Evolutionary conservation across 92 coral and sea anemone genomes (phyloP).

Genomic region (Siderastrea radians): DNA sequence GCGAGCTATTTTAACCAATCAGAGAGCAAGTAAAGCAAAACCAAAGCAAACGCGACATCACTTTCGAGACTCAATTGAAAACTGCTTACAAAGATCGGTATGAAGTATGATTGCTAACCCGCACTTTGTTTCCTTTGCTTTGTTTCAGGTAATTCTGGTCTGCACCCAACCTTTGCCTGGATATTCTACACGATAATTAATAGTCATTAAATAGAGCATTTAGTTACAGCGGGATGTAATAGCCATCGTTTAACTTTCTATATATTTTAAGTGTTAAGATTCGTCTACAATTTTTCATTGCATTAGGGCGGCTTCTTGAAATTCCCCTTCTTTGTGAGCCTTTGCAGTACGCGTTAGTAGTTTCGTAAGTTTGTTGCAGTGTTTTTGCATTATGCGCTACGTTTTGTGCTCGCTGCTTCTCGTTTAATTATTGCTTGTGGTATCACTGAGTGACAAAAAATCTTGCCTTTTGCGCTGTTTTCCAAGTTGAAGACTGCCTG

Average conservation of each 20-base stretch:
- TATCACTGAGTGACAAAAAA: not conserved
- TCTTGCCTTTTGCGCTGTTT: not conserved
- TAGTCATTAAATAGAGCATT: not conserved
- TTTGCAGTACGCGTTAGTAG: not conserved
- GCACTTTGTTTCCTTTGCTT: not conserved
- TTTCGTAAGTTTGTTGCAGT: not conserved
- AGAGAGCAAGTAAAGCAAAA: too few species aligned
- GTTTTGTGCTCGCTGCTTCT: too few species aligned
- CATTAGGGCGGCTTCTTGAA: not conserved
- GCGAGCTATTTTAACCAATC: too few species aligned
- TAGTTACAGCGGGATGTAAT: conserved; percentile 10
- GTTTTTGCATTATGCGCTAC: not conserved
- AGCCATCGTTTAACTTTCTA: conserved; percentile 3
- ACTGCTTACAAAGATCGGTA: not conserved
- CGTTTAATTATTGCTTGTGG: not conserved
- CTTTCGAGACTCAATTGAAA: too few species aligned
- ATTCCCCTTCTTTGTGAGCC: not conserved
- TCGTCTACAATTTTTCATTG: too few species aligned
- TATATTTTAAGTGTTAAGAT: not conserved
- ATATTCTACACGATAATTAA: not conserved
- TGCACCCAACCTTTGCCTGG: not conserved
- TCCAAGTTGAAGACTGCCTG: not conserved
- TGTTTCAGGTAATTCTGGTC: not conserved
- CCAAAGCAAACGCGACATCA: too few species aligned
- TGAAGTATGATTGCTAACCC: not conserved